Evolutionary conservation across 2,113 vertebrate species (phyloP).

Genomic region (Geothlypis trichas): DNA sequence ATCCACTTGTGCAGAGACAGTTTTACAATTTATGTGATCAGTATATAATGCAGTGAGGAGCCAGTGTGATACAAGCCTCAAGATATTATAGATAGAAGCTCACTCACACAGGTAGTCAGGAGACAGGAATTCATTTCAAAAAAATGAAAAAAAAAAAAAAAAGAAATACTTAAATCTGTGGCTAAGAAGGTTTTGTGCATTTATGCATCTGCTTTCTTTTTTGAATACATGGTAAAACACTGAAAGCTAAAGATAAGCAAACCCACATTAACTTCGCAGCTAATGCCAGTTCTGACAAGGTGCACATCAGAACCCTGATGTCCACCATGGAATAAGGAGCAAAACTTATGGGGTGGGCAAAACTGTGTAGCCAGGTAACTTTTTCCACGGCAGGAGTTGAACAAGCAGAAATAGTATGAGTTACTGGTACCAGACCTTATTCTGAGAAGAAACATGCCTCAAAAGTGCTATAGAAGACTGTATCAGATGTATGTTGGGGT

Average conservation of each 20-base stretch:
- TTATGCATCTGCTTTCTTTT: not conserved
- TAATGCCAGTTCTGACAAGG: not conserved
- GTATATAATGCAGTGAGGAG: not conserved
- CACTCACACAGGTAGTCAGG: rapidly evolving
- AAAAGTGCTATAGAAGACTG: not conserved
- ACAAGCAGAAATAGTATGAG: not conserved
- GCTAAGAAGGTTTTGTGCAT: not conserved
- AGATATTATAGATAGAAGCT: not conserved
- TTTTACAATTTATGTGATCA: not conserved
- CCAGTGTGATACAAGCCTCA: not conserved
- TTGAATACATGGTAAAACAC: not conserved
- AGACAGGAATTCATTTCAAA: not conserved
- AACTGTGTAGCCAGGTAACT: not conserved
- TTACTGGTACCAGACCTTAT: rapidly evolving
- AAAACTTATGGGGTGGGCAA: not conserved
- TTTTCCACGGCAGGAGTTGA: not conserved
- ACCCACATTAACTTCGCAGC: not conserved
- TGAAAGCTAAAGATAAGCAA: not conserved
- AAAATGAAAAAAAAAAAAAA: not conserved
- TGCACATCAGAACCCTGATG: not conserved
- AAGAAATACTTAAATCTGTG: not conserved
- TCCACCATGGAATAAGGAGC: not conserved
- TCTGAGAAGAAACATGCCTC: not conserved
- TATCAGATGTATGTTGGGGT: rapidly evolving
- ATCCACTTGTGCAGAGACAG: not conserved